Evolutionary conservation across 2,113 vertebrate species (phyloP).

Genomic region (Solea senegalensis): DNA sequence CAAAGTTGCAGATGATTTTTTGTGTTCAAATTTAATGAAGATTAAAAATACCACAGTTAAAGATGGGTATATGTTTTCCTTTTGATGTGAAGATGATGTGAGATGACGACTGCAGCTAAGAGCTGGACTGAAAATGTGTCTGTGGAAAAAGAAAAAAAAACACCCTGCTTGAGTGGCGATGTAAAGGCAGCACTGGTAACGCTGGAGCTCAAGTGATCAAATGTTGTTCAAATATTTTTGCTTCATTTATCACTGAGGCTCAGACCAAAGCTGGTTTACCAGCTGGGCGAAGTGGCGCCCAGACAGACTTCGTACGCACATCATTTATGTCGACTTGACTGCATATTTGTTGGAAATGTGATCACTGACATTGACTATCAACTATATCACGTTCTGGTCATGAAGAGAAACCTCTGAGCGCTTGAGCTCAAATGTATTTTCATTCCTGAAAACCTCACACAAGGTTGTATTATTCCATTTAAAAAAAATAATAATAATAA

Average conservation of each 20-base stretch:
- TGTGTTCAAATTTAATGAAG: too few relatives aligned
- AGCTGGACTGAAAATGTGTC: neutral
- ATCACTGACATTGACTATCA: neutral
- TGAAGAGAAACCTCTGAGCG: too few relatives aligned
- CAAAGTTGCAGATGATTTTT: too few relatives aligned
- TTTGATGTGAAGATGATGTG: neutral
- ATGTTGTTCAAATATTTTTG: neutral
- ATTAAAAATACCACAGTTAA: too few relatives aligned
- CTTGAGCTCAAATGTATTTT: too few relatives aligned
- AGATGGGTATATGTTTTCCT: too few relatives aligned
- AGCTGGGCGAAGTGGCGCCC: neutral
- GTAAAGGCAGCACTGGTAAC: neutral
- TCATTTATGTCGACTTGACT: neutral
- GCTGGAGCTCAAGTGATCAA: neutral
- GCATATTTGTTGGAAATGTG: neutral
- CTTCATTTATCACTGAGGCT: neutral
- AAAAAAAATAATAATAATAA: too few relatives aligned
- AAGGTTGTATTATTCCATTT: too few relatives aligned
- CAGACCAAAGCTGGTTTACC: neutral
- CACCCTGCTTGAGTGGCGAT: neutral
- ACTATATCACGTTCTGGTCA: neutral
- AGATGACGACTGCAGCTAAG: neutral
- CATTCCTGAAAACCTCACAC: too few relatives aligned
- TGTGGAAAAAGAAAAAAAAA: neutral
- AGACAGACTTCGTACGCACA: neutral